phyloP scores from a whole-genome alignment of 2,113 vertebrate species.

The Arenaria interpres region DNA sequence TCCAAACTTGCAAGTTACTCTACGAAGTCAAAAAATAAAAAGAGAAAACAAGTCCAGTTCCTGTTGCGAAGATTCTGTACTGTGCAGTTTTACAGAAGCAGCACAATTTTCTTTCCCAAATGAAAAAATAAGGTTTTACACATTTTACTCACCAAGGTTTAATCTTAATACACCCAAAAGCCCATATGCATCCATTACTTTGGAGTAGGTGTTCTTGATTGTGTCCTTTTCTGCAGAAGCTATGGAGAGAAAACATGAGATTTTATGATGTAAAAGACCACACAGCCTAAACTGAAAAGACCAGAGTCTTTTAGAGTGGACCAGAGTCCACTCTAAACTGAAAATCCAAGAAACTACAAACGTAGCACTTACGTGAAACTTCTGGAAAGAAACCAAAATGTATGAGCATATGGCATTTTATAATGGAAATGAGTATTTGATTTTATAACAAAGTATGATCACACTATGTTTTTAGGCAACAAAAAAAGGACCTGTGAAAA shows the following conservation, averaged over 20 bases:
- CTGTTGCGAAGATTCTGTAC: background rate
- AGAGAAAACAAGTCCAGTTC: background rate
- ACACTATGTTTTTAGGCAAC: background rate
- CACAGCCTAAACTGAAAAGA: background rate
- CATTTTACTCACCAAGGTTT: slow-evolving; percentile 88
- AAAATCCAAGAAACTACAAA: background rate
- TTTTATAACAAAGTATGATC: background rate
- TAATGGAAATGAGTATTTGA: background rate
- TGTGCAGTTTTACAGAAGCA: background rate
- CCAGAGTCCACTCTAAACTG: background rate
- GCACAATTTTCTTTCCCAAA: background rate
- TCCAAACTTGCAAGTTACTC: background rate
- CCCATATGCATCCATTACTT: slow-evolving; percentile 95
- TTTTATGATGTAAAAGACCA: background rate
- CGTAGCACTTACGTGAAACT: rapidly evolving
- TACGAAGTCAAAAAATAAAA: background rate
- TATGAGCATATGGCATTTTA: background rate
- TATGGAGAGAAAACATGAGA: slow-evolving; percentile 31
- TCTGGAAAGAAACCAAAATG: background rate
- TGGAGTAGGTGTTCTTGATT: slow-evolving; percentile 89
- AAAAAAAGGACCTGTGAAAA: background rate
- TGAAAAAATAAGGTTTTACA: background rate
- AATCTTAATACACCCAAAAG: slow-evolving; percentile 93
- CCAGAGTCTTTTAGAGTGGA: too few species aligned
- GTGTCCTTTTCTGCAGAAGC: slow-evolving; percentile 93